Conservation (phyloP, 2,113 vertebrate genomes). For the Calyptomena viridis region DNA sequence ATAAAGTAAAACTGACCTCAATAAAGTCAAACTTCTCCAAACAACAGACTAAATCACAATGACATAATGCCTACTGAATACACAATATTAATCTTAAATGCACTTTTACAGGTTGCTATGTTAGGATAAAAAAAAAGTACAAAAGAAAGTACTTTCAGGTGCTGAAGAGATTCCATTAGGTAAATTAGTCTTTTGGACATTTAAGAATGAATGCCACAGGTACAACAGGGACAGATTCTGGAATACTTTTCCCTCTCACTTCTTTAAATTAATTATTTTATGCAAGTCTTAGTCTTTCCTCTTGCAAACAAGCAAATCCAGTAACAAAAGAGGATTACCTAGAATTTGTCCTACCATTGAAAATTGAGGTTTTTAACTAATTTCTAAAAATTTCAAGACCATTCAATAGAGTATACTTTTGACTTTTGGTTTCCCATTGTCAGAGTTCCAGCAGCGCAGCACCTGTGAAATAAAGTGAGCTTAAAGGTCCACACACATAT, state of each 20-base stretch:
- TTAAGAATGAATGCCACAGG: not conserved
- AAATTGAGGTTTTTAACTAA: not conserved
- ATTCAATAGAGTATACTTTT: not conserved
- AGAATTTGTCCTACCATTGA: not conserved
- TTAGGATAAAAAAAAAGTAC: not conserved
- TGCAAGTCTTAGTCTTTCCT: not conserved
- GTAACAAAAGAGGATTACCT: not conserved
- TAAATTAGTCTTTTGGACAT: not conserved
- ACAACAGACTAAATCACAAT: not conserved
- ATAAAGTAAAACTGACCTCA: not conserved
- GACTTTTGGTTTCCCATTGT: not conserved
- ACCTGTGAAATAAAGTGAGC: slow-evolving; percentile 11
- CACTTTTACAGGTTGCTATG: not conserved
- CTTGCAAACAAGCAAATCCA: not conserved
- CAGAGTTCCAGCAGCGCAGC: not conserved
- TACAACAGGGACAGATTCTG: not conserved
- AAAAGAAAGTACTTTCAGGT: not conserved
- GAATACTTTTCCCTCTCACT: not conserved
- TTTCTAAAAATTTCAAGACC: not conserved
- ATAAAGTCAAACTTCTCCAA: not conserved
- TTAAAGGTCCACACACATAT: not conserved
- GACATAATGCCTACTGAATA: not conserved
- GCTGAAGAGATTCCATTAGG: not conserved
- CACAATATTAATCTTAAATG: not conserved
- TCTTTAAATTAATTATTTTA: not conserved